These are phyloP conservation scores for Camptogramma bilineatum DNA, from an alignment of 2,888 invertebrate genomes.

Conservation along the genomic window DNA sequence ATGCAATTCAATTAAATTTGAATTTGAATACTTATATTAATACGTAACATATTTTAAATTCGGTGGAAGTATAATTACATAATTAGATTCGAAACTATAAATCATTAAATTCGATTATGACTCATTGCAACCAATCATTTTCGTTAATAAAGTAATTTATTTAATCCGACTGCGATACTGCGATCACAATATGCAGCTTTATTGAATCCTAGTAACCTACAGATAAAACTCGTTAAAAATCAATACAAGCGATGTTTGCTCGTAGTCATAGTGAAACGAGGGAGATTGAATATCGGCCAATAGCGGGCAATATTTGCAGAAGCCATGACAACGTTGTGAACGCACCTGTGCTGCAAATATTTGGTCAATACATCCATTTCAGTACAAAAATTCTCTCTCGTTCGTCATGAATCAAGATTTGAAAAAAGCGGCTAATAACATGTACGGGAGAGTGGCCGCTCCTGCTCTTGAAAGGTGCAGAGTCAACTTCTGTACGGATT, in stretches of 20 bases:
- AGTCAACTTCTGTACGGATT: slow-evolving; percentile 67
- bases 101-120: neutral
- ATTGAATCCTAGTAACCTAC: neutral
- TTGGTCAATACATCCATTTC: slow-evolving; percentile 56
- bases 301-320: slow-evolving; percentile 61
- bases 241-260: slow-evolving; percentile 68
- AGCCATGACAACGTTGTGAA: slow-evolving; percentile 62
- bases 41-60: slow-evolving; percentile 15
- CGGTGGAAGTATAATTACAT: neutral
- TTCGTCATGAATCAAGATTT: slow-evolving; percentile 66
- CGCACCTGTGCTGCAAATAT: slow-evolving; percentile 62
- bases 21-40: neutral
- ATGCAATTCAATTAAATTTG: neutral
- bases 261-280: slow-evolving; percentile 72
- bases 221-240: slow-evolving; percentile 62
- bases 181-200: slow-evolving; percentile 2
- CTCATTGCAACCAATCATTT: slow-evolving; percentile 10
- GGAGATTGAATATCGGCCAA: slow-evolving; percentile 64
- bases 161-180: neutral
- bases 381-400: slow-evolving; percentile 29
- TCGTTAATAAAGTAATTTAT: slow-evolving; percentile 7
- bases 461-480: slow-evolving; percentile 79
- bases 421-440: slow-evolving; percentile 67
- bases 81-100: slow-evolving; percentile 1
- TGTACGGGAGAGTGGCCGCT: slow-evolving; percentile 77